Conservation (phyloP, 2,797 vertebrate species). For the Glyptemys insculpta region DNA sequence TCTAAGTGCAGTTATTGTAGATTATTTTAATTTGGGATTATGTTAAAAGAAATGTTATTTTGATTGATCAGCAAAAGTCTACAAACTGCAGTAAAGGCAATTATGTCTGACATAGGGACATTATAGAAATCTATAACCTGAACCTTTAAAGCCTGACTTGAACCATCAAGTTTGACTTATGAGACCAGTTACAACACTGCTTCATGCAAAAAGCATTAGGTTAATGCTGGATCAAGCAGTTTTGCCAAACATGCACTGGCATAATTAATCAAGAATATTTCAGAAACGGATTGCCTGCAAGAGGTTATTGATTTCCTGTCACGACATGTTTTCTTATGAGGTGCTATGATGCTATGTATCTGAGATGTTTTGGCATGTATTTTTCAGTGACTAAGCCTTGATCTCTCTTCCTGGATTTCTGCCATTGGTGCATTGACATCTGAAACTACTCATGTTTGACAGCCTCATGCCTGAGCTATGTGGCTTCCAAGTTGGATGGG, state of each 20-base stretch:
- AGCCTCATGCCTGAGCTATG: constrained; percentile 80
- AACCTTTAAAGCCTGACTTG: constrained; percentile 77
- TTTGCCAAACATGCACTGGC: constrained; percentile 76
- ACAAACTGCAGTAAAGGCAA: constrained; percentile 71
- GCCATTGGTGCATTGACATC: constrained; percentile 81
- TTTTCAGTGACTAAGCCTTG: constrained; percentile 82
- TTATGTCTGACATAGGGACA: constrained; percentile 70
- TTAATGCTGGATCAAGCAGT: constrained; percentile 78
- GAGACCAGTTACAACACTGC: constrained; percentile 74
- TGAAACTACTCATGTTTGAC: constrained; percentile 85
- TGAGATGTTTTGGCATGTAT: constrained; percentile 76
- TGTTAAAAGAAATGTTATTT: constrained; percentile 78
- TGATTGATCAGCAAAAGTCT: constrained; percentile 79
- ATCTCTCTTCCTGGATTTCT: constrained; percentile 80
- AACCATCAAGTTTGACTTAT: constrained; percentile 81
- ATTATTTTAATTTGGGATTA: constrained; percentile 72
- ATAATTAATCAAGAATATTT: constrained; percentile 85
- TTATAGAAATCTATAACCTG: constrained; percentile 81
- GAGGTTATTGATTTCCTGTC: constrained; percentile 84
- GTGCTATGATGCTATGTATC: constrained; percentile 68
- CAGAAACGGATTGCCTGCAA: constrained; percentile 78
- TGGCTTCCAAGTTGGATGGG: constrained; percentile 82
- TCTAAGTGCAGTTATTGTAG: constrained; percentile 70
- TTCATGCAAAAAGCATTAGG: constrained; percentile 84
- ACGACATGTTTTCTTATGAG: constrained; percentile 72